These are phyloP conservation scores for Xenopus tropicalis DNA, from an alignment of 2,113 vertebrate species.

Conservation along the genomic window UCB_Xtro_10.0 CM004450.2:61061501-61062000, in stretches of 20 bases:
- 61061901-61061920: constrained; percentile 27
- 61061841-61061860: constrained; percentile 13
- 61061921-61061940: constrained; percentile 18
- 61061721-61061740: constrained; percentile 14
- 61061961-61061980: constrained; percentile 21
- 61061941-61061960: constrained; percentile 18
- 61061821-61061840: constrained; percentile 2
- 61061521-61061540: no score
- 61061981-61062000: constrained; percentile 23
- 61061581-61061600: background rate
- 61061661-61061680: background rate
- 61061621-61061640: background rate
- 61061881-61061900: constrained; percentile 6
- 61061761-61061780: background rate
- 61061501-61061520: no score
- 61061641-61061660: background rate
- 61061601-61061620: background rate
- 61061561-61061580: no score
- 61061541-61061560: no score
- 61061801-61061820: constrained; percentile 11
- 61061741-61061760: constrained; percentile 1
- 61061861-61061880: constrained; percentile 22
- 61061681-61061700: constrained; percentile 11
- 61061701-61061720: constrained; percentile 13
- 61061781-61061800: background rate